Evolutionary conservation across 2,113 vertebrate genomes (phyloP).

Genomic region (Zeus faber): DNA sequence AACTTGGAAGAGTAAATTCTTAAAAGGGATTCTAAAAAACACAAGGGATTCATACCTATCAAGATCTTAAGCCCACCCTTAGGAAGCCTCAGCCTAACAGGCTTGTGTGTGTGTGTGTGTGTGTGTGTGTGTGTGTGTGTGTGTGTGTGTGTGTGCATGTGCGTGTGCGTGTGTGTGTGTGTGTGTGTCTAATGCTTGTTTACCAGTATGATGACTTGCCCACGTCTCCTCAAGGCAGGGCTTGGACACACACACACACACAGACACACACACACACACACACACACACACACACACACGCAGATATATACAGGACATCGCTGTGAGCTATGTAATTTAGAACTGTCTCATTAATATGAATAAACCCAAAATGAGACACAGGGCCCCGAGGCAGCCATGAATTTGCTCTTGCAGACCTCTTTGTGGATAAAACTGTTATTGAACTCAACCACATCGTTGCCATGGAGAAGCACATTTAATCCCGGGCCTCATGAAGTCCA

Average conservation of each 20-base stretch:
- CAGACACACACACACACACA: neutral
- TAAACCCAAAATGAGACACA: slow-evolving; percentile 37
- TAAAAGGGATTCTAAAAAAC: no score
- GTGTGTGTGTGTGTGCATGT: no score
- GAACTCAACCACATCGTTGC: slow-evolving; percentile 16
- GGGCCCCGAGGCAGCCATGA: slow-evolving; percentile 31
- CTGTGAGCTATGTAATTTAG: slow-evolving; percentile 21
- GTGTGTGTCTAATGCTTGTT: no score
- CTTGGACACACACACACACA: neutral
- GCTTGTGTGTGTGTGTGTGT: no score
- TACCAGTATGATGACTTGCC: no score
- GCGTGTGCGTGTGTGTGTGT: no score
- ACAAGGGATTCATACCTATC: no score
- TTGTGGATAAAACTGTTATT: slow-evolving; percentile 22
- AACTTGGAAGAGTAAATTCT: no score
- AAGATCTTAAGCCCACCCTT: no score
- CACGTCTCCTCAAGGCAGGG: no score
- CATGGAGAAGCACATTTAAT: slow-evolving; percentile 11
- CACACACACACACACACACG: slow-evolving; percentile 16
- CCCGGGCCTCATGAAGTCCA: slow-evolving; percentile 11
- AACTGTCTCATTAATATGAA: slow-evolving; percentile 48
- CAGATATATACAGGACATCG: neutral
- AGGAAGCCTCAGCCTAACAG: no score
- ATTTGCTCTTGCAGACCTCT: slow-evolving; percentile 29
- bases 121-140: no score